These are phyloP conservation scores for Phenganax marumi DNA, from an alignment of 92 coral and sea anemone genomes.

Conservation along the genomic window DNA sequence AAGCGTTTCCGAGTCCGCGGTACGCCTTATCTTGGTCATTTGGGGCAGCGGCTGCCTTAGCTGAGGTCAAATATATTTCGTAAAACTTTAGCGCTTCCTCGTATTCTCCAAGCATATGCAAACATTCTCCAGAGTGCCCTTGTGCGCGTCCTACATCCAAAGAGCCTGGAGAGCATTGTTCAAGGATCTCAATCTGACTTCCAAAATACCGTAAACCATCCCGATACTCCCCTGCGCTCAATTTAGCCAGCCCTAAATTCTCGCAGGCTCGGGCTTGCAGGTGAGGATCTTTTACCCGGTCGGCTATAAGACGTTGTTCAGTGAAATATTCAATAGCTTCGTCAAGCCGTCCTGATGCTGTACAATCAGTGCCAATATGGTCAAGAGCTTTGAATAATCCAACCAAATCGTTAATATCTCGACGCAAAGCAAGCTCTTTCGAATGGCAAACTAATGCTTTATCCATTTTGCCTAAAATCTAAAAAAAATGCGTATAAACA, in stretches of 20 bases:
- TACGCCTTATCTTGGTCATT: constrained; percentile 98
- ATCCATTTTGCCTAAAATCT: constrained; percentile 63
- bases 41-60: constrained; percentile 74
- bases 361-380: constrained; percentile 75
- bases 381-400: constrained; percentile 82
- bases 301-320: constrained; percentile 79
- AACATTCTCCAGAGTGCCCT: constrained; percentile 91
- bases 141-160: constrained; percentile 92
- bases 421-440: constrained; percentile 70
- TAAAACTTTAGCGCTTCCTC: constrained; percentile 71
- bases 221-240: constrained; percentile 69
- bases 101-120: constrained; percentile 70
- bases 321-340: constrained; percentile 79
- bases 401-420: constrained; percentile 54
- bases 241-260: constrained; percentile 76
- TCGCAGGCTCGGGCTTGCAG: constrained; percentile 76
- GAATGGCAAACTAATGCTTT: constrained; percentile 74
- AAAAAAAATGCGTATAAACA: no score
- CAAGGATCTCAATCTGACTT: constrained; percentile 75
- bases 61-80: constrained; percentile 82
- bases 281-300: constrained; percentile 65
- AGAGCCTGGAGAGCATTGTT: constrained; percentile 65
- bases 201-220: constrained; percentile 80
- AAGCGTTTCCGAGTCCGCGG: constrained; percentile 92
- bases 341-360: constrained; percentile 57